Conservation (phyloP, 2,888 invertebrate species). For the Miltochrista miniata region DNA sequence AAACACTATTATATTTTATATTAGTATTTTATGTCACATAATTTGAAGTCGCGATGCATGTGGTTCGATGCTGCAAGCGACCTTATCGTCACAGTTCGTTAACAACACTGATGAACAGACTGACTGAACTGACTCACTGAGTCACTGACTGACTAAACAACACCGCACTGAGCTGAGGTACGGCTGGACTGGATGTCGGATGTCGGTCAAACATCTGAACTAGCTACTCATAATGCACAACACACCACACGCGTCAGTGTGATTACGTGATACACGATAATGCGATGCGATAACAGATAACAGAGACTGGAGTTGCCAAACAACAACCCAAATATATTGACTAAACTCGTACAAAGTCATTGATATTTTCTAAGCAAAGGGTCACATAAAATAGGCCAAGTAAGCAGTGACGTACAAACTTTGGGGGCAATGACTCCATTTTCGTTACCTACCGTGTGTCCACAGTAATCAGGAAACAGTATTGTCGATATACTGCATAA, state of each 20-base stretch:
- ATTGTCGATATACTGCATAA: too few species aligned
- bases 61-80: slow-evolving; percentile 16
- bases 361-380: too few species aligned
- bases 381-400: too few species aligned
- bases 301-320: too few species aligned
- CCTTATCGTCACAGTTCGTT: slow-evolving; percentile 24
- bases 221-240: slow-evolving; percentile 2
- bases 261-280: slow-evolving; percentile 12
- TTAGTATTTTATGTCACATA: slow-evolving; percentile 11
- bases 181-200: slow-evolving; percentile 7
- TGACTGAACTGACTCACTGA: neutral
- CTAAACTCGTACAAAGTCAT: too few species aligned
- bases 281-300: neutral
- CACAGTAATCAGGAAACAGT: too few species aligned
- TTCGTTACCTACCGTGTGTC: too few species aligned
- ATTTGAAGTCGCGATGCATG: slow-evolving; percentile 15
- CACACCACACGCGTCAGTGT: slow-evolving; percentile 10
- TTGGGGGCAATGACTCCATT: too few species aligned
- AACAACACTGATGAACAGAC: slow-evolving; percentile 29
- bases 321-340: too few species aligned
- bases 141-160: neutral
- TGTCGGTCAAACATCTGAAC: slow-evolving; percentile 11
- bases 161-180: neutral
- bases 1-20: too few species aligned
- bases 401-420: too few species aligned